Base-by-base conservation (phyloP, 1,140 invertebrate genomes). In the Neodiprion lecontei region DNA sequence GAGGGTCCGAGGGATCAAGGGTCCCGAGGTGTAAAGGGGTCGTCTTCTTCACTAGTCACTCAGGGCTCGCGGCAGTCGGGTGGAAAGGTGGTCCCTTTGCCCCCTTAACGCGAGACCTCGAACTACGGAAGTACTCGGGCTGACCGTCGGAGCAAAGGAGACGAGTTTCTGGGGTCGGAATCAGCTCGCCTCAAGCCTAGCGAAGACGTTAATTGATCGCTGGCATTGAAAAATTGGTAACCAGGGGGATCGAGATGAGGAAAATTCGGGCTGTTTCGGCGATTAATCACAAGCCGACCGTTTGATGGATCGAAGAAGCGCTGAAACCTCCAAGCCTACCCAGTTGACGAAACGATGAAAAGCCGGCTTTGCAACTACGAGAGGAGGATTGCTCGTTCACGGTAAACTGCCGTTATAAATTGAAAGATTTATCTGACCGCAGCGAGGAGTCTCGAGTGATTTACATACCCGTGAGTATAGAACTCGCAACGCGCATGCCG, bases 21-120 rank as follows among this genome's bases (percentile, higher is more conserved):
- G 53, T 61, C 53, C n/a, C 53, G 53, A 61, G 53, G 53, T 61
- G 53, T 61, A 9, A 61, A 61, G 53, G 53, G 8, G 53, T 61
- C 9, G 53, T 61, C 53, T 61, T 61, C 53, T 61, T 61, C 53
- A 61, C 53, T 61, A 12, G 53, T 61, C 53, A 61, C 53, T 61
- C 53, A 12, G 11, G 9, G n/a, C 11, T 61, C 11, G 53, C n/a
- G n/a, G 11, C 53, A 61, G 53, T 61, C 11, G n/a, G 53, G 53
- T 4, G 53, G 11, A 17, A 40, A 61, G 53, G 53, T 61, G 7
- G 53, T 14, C 53, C 53, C 53, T 61, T 61, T 61, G 53, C 53
- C 53, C 53, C n/a, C 53, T 61, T 61, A 61, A 61, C n/a, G 53
- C 53, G 53, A 61, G 53, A 61, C 53, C 53, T 61, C 53, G 53